Evolutionary conservation across 2,888 invertebrate species (phyloP).

Genomic region (Leistus spinibarbis): DNA sequence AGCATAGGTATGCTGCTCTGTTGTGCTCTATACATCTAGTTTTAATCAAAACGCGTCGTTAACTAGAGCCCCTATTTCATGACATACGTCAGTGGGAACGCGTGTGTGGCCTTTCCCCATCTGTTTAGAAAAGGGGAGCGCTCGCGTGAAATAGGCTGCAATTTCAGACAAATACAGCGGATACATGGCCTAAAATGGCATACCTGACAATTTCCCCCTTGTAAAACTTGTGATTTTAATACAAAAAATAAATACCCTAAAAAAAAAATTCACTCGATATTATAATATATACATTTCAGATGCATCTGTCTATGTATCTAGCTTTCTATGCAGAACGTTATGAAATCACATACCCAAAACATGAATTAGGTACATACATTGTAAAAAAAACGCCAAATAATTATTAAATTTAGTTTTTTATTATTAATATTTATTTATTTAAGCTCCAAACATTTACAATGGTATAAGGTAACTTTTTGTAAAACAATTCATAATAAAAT

Average conservation of each 20-base stretch:
- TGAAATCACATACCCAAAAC: no score
- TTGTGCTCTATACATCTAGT: constrained; percentile 41
- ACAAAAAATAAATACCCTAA: background rate
- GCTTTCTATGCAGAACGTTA: no score
- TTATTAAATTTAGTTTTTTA: no score
- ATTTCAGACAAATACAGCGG: constrained; percentile 24
- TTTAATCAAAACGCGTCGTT: constrained; percentile 51
- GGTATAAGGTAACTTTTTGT: no score
- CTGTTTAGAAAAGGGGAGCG: background rate
- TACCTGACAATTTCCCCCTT: background rate
- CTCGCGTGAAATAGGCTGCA: constrained; percentile 34
- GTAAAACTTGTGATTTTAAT: background rate
- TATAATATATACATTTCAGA: no score
- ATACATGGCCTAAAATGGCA: background rate
- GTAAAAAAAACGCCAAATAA: no score
- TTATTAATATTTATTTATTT: no score
- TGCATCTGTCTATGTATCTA: no score
- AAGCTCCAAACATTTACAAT: no score
- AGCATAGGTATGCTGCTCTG: background rate
- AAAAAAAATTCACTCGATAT: no score
- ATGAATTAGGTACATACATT: no score
- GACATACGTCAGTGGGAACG: constrained; percentile 7
- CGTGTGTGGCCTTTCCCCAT: background rate
- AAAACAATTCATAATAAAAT: no score
- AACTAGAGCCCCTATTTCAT: constrained; percentile 45